Conservation (phyloP, 2,113 vertebrate species). For the Brachyhypopomus gauderio region DNA sequence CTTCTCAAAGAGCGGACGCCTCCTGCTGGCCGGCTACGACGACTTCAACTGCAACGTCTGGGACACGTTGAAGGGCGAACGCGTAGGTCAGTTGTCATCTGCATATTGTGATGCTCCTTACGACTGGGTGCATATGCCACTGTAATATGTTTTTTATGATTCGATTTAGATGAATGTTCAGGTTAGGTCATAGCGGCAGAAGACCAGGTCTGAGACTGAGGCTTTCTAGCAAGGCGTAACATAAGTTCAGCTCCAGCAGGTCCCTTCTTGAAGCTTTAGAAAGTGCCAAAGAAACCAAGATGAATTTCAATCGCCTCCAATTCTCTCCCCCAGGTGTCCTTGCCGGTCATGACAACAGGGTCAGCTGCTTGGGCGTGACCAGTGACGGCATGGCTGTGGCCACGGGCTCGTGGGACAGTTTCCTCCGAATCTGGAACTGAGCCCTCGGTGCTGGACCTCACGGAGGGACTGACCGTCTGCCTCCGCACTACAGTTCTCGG, state of each 20-base stretch:
- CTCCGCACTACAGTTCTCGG: constrained; percentile 33
- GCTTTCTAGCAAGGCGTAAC: too few relatives aligned
- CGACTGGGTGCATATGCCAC: not conserved
- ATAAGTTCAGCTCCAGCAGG: too few relatives aligned
- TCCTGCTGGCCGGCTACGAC: constrained; percentile 92
- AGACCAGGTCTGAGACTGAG: too few relatives aligned
- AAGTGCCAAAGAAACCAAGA: too few relatives aligned
- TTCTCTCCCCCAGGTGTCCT: constrained; percentile 80
- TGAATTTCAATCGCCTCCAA: not conserved
- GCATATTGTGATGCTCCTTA: not conserved
- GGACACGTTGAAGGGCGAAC: constrained; percentile 95
- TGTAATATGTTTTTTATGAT: too few relatives aligned
- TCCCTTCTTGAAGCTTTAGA: too few relatives aligned
- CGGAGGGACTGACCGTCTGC: constrained; percentile 14
- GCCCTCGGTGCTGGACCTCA: not conserved
- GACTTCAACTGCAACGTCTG: constrained; percentile 99
- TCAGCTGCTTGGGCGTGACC: constrained; percentile 96
- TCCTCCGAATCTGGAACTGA: constrained; percentile 99
- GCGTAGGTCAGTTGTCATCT: constrained; percentile 76
- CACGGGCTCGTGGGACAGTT: constrained; percentile 99
- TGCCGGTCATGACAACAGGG: constrained; percentile 95
- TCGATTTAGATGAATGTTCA: too few relatives aligned
- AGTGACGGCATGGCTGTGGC: constrained; percentile 97
- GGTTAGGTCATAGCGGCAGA: too few relatives aligned
- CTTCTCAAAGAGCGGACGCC: constrained; percentile 97